Conservation (phyloP, 2,888 invertebrate species). For the Pheosia tremula region DNA sequence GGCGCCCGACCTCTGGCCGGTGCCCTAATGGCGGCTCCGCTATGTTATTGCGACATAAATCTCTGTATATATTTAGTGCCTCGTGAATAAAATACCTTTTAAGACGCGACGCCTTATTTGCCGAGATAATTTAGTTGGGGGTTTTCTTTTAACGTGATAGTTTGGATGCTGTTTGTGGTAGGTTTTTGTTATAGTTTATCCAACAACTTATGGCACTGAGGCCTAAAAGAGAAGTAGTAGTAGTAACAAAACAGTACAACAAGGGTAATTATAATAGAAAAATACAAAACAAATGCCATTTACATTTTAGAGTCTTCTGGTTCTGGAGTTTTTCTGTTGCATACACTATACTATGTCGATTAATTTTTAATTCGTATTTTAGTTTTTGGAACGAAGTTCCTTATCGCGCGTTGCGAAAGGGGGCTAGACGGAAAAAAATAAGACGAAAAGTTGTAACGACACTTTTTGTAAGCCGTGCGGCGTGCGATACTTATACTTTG, state of each 20-base stretch:
- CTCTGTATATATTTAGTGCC: constrained; percentile 48
- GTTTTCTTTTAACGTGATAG: constrained; percentile 10
- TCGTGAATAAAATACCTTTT: constrained; percentile 43
- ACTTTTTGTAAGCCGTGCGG: too few species aligned
- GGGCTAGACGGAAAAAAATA: too few species aligned
- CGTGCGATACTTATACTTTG: constrained; percentile 13
- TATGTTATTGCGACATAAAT: constrained; percentile 61
- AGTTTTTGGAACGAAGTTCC: too few species aligned
- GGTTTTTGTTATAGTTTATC: neutral
- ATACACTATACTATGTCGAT: too few species aligned
- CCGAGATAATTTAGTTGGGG: constrained; percentile 35
- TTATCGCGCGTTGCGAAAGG: too few species aligned
- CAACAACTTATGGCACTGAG: neutral
- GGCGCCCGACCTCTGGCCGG: constrained; percentile 42
- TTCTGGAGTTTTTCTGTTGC: too few species aligned
- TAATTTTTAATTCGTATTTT: too few species aligned
- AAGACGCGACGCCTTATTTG: constrained; percentile 26
- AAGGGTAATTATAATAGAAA: too few species aligned
- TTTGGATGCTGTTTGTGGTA: neutral
- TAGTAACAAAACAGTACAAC: neutral
- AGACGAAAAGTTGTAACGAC: too few species aligned
- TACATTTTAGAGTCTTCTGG: too few species aligned
- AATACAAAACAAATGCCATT: too few species aligned
- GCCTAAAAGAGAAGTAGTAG: neutral
- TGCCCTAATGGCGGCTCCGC: constrained; percentile 49